Evolutionary conservation across 1,140 invertebrate genomes (phyloP).

Genomic region (Formica selysi): DNA sequence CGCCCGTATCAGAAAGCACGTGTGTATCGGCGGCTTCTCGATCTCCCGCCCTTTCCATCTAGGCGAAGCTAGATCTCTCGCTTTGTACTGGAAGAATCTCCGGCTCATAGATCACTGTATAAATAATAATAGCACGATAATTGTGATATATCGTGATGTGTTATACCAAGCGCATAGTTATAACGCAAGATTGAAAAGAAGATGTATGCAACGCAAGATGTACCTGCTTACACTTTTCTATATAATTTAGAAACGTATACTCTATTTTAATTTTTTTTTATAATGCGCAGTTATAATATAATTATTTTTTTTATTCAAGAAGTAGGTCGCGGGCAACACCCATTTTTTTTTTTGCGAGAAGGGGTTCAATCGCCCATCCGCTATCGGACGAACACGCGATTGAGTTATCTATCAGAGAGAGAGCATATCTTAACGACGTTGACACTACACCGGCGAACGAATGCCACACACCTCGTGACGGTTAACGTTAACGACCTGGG

Average conservation of each 20-base stretch:
- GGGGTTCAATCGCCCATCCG: not conserved
- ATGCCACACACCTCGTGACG: constrained; percentile 82
- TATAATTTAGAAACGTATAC: not conserved
- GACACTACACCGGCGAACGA: constrained; percentile 80
- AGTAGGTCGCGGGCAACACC: not conserved
- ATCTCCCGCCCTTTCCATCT: constrained; percentile 48
- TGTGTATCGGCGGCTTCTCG: constrained; percentile 64
- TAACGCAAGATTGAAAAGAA: constrained; percentile 39
- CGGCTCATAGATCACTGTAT: constrained; percentile 57
- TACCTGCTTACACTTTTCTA: constrained; percentile 3
- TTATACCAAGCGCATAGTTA: constrained; percentile 37
- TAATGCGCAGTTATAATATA: not conserved
- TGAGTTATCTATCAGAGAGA: constrained; percentile 74
- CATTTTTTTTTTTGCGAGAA: not conserved
- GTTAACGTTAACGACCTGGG: constrained; percentile 73
- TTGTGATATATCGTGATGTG: constrained; percentile 62
- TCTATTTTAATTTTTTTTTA: constrained; percentile 6
- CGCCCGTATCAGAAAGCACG: constrained; percentile 73
- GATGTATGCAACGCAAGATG: constrained; percentile 47
- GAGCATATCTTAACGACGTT: constrained; percentile 80
- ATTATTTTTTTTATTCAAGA: not conserved
- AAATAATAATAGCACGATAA: constrained; percentile 63
- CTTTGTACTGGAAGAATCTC: constrained; percentile 65
- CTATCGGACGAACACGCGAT: constrained; percentile 61
- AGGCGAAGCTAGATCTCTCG: constrained; percentile 54